Conservation (phyloP, 2,888 invertebrate genomes). For the Plagiodera versicolora region DNA sequence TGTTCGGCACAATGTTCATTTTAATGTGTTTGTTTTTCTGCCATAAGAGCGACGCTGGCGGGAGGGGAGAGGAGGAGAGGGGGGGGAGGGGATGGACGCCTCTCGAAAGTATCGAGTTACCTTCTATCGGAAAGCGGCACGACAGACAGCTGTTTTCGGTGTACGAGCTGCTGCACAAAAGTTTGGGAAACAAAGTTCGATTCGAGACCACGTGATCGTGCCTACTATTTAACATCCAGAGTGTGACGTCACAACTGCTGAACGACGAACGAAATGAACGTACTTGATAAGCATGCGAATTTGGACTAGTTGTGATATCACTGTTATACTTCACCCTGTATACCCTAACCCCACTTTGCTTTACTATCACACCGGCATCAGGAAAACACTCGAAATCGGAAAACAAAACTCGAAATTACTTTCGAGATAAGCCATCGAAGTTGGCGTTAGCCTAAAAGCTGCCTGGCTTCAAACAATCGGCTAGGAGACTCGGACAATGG, state of each 20-base stretch:
- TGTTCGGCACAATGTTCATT: conserved; percentile 55
- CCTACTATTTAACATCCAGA: too few species aligned
- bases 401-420: conserved; percentile 17
- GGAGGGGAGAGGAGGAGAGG: conserved; percentile 25
- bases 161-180: conserved; percentile 43
- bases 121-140: too few species aligned
- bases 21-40: conserved; percentile 57
- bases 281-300: too few species aligned
- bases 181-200: background rate
- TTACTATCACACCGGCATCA: conserved; percentile 5
- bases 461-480: conserved; percentile 14
- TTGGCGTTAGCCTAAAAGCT: conserved; percentile 20
- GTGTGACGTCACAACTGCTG: too few species aligned
- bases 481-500: conserved; percentile 20
- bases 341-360: too few species aligned
- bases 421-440: conserved; percentile 18
- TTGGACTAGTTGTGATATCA: too few species aligned
- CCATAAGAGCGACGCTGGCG: conserved; percentile 46
- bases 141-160: conserved; percentile 57
- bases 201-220: conserved; percentile 3
- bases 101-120: conserved; percentile 58
- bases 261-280: too few species aligned
- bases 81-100: conserved; percentile 45
- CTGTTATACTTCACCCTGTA: too few species aligned
- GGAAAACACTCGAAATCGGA: too few species aligned